A percentile compares a stretch with the other conserved stretches of the same genome.
Evolutionary conservation across 2,113 vertebrate species (phyloP).

Genomic region (Theropithecus gelada): DNA sequence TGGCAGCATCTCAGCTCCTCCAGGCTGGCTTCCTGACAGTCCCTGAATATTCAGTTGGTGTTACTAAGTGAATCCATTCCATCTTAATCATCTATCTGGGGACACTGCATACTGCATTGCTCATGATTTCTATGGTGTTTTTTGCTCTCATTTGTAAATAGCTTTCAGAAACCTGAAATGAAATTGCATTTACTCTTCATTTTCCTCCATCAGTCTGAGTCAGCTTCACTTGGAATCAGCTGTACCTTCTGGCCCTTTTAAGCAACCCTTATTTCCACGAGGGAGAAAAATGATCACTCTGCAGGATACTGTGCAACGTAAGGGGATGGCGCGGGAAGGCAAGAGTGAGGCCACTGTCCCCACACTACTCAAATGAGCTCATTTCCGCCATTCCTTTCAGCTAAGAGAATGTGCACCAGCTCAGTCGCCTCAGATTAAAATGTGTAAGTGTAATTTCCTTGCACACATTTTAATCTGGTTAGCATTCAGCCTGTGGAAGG

Average conservation of each 20-base stretch:
- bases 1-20: neutral
- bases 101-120: neutral
- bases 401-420: neutral
- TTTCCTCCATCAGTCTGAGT: conserved; percentile 19
- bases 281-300: conserved; percentile 2
- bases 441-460: neutral
- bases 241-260: conserved; percentile 25
- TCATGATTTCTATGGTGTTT: neutral
- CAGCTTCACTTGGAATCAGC: conserved; percentile 14
- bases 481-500: neutral
- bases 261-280: neutral
- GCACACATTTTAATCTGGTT: conserved; percentile 17
- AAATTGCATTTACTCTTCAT: conserved; percentile 28
- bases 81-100: neutral
- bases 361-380: neutral
- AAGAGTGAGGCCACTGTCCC: neutral
- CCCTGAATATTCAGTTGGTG: neutral
- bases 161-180: conserved; percentile 32
- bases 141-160: conserved; percentile 50
- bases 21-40: neutral
- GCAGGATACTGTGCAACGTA: neutral
- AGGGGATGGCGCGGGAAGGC: neutral
- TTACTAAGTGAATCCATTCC: neutral
- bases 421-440: neutral
- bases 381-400: neutral